These are phyloP conservation scores for Phasianus colchicus DNA, from an alignment of 2,113 vertebrate genomes.

Conservation along the genomic window DNA sequence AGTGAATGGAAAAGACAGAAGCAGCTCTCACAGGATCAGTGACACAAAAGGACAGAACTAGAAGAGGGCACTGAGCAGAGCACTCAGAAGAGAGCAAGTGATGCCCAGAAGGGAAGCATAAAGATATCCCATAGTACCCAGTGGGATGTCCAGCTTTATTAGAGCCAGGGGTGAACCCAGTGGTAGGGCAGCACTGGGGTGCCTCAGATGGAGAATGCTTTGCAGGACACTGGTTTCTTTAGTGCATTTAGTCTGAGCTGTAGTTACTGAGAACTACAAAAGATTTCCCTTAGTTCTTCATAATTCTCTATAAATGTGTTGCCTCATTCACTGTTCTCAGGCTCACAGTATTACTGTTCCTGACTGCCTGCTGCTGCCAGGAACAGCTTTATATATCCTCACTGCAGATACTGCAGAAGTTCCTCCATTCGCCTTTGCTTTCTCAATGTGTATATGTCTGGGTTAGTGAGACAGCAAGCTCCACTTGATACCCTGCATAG, in stretches of 20 bases:
- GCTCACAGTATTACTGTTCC: neutral
- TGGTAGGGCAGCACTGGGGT: neutral
- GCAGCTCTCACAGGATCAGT: neutral
- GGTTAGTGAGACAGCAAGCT: neutral
- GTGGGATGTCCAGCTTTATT: neutral
- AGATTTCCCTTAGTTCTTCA: neutral
- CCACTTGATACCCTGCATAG: neutral
- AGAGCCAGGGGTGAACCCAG: neutral
- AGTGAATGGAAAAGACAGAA: neutral
- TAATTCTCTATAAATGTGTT: neutral
- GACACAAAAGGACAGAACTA: neutral
- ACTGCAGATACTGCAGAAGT: neutral
- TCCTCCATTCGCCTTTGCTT: neutral
- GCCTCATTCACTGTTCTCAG: neutral
- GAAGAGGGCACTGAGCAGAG: neutral
- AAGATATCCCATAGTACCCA: neutral
- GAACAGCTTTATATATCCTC: neutral
- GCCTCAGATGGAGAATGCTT: neutral
- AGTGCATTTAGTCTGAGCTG: neutral
- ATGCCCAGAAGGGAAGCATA: neutral
- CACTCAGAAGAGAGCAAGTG: neutral
- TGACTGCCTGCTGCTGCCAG: neutral
- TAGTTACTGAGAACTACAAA: neutral
- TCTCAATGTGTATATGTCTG: neutral
- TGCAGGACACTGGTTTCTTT: neutral